Percentiles rank a stretch among this genome's conserved stretches.
Conservation (phyloP, 2,888 invertebrate genomes). For the Dryocosmus kuriphilus region DNA sequence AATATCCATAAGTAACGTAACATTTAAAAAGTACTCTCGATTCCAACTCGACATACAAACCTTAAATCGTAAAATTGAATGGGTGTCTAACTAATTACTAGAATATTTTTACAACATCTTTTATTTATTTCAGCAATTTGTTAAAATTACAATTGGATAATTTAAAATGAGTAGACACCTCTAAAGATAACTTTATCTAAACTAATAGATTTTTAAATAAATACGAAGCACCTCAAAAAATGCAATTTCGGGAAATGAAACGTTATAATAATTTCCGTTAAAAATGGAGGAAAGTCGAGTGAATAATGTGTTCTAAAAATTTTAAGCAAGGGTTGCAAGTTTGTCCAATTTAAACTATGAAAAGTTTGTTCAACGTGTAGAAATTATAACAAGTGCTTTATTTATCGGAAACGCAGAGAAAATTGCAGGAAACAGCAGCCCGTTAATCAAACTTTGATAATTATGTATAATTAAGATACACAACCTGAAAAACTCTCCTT, state of each 20-base stretch:
- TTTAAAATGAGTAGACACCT: not conserved
- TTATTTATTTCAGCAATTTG: no score
- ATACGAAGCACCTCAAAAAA: not conserved
- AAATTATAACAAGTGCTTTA: not conserved
- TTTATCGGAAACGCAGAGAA: not conserved
- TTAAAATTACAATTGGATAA: no score
- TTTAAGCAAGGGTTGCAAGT: not conserved
- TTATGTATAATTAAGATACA: conserved; percentile 29
- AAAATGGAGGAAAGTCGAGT: not conserved
- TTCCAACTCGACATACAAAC: not conserved
- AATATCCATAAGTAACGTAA: conserved; percentile 10
- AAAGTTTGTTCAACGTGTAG: not conserved
- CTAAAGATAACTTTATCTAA: not conserved
- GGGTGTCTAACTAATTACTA: not conserved
- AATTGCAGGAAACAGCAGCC: not conserved
- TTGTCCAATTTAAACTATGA: not conserved
- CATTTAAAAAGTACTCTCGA: not conserved
- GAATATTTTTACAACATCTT: no score
- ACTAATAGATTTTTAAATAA: not conserved
- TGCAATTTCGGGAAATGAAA: not conserved
- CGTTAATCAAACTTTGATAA: not conserved
- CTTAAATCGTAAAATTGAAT: not conserved
- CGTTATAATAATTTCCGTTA: not conserved
- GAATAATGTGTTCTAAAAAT: not conserved
- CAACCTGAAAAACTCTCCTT: conserved; percentile 53